Evolutionary conservation across 2,888 invertebrate genomes (phyloP).

Genomic region (Deroplatys truncata): DNA sequence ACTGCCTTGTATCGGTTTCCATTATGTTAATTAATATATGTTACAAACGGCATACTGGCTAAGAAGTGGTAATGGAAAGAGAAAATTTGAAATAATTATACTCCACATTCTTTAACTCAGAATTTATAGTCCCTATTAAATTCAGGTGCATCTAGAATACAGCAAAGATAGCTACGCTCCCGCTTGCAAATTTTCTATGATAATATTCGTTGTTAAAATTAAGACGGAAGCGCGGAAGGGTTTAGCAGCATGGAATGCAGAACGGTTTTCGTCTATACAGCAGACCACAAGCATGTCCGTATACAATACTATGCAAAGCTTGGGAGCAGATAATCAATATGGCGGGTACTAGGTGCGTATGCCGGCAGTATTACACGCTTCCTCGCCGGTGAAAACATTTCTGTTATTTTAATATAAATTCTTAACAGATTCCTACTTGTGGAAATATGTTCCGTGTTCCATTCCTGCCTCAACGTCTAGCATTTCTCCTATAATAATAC

Average conservation of each 20-base stretch:
- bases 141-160: neutral
- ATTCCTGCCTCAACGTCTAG: neutral
- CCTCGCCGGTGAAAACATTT: neutral
- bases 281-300: neutral
- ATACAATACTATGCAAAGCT: neutral
- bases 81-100: no score
- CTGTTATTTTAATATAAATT: conserved; percentile 11
- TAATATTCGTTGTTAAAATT: neutral
- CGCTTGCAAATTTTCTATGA: neutral
- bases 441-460: neutral
- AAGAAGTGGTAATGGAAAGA: no score
- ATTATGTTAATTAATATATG: no score
- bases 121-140: no score
- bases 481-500: neutral
- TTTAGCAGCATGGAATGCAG: neutral
- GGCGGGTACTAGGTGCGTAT: neutral
- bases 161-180: neutral
- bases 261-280: neutral
- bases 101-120: no score
- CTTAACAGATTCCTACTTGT: neutral
- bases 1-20: no score
- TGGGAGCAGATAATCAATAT: neutral
- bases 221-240: neutral
- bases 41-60: no score
- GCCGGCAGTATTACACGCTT: neutral